Conservation (phyloP, 2,113 vertebrate species). For the Zosterops japonicus region DNA sequence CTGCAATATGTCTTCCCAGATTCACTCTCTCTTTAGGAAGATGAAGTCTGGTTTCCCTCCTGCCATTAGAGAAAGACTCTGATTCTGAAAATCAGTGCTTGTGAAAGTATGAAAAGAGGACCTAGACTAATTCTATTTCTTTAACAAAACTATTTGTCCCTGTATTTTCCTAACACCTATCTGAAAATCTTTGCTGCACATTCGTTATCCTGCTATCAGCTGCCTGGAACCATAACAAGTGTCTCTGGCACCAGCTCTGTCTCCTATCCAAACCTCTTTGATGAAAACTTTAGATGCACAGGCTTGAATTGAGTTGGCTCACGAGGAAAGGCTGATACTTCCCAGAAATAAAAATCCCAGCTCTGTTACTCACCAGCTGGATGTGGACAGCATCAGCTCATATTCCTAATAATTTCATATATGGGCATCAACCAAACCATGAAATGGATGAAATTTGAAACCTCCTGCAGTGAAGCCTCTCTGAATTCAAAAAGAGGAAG, state of each 20-base stretch:
- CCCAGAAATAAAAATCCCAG: conserved; percentile 13
- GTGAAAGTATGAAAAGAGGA: background rate
- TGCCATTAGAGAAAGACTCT: background rate
- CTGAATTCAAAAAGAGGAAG: background rate
- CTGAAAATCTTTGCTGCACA: background rate
- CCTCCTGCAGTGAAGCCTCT: background rate
- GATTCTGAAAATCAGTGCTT: background rate
- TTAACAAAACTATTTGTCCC: background rate
- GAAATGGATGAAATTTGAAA: background rate
- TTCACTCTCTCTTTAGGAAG: background rate
- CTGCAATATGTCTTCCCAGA: background rate
- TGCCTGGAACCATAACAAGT: background rate
- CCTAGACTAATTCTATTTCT: background rate
- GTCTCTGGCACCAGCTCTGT: background rate
- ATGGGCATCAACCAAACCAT: background rate
- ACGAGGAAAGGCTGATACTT: background rate
- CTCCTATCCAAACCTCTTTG: background rate
- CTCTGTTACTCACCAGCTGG: conserved; percentile 7
- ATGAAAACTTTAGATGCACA: background rate
- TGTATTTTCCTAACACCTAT: background rate
- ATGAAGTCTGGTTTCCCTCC: background rate
- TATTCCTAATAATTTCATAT: conserved; percentile 9
- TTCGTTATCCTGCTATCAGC: background rate
- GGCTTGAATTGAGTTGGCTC: background rate
- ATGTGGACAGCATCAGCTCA: background rate